These are phyloP conservation scores for Colinus virginianus DNA, from an alignment of 2,113 vertebrate species.

Conservation along the genomic window DNA sequence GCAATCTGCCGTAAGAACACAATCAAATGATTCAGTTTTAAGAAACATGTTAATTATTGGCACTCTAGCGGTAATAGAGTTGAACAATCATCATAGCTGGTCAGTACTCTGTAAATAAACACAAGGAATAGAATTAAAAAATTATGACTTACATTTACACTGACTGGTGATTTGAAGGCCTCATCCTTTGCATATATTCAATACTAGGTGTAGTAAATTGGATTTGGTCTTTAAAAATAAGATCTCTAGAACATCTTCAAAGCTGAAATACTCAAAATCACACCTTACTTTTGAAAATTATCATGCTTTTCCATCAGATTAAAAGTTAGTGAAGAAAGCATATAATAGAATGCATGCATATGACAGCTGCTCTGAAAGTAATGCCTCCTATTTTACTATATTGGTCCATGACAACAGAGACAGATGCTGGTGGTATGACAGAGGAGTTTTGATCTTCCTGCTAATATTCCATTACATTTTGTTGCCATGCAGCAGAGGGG, in stretches of 20 bases:
- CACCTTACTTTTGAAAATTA: background rate
- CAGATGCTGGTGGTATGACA: too few species aligned
- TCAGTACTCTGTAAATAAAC: background rate
- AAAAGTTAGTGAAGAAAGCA: background rate
- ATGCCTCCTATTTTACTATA: too few species aligned
- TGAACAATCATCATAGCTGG: conserved; percentile 29
- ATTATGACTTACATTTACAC: background rate
- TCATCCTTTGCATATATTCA: background rate
- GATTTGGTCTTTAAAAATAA: conserved; percentile 3
- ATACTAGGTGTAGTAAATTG: background rate
- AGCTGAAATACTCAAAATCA: background rate
- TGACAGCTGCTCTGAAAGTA: too few species aligned
- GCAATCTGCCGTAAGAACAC: conserved; percentile 12
- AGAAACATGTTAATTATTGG: conserved; percentile 36
- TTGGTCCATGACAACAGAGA: too few species aligned
- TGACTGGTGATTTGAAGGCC: background rate
- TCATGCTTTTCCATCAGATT: background rate
- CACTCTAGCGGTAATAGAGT: background rate
- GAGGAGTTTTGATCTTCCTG: too few species aligned
- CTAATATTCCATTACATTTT: too few species aligned
- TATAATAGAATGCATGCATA: background rate
- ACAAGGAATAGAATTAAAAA: conserved; percentile 11
- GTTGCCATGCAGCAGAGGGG: too few species aligned
- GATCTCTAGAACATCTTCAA: background rate
- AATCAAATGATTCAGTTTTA: conserved; percentile 38